These are phyloP conservation scores for Thermophis baileyi DNA, from an alignment of 2,113 vertebrate genomes.

Conservation along the genomic window DNA sequence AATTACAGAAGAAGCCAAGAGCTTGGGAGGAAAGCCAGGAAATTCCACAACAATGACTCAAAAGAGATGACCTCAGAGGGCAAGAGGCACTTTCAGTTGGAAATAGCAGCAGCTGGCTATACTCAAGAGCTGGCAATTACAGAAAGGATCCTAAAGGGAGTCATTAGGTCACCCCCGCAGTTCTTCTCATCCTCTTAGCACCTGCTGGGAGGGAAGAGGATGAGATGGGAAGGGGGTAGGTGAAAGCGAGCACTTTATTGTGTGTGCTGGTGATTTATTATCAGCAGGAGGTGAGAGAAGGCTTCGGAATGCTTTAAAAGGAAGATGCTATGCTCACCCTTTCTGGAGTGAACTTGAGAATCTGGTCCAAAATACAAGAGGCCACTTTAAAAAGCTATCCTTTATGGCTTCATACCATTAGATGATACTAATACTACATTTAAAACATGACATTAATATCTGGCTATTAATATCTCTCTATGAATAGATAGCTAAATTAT, in stretches of 20 bases:
- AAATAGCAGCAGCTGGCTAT: constrained; percentile 1
- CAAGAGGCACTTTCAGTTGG: constrained; percentile 20
- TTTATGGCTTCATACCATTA: not conserved
- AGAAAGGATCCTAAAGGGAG: not conserved
- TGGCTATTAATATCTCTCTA: not conserved
- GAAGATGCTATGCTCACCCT: not conserved
- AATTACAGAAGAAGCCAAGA: not conserved
- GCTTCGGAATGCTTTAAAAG: not conserved
- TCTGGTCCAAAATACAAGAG: not conserved
- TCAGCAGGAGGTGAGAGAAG: not conserved
- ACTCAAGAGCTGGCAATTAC: constrained; percentile 13
- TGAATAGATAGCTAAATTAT: not conserved
- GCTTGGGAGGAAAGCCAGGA: constrained; percentile 14
- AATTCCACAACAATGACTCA: constrained; percentile 18
- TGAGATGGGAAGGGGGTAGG: not conserved
- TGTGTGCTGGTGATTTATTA: constrained; percentile 6
- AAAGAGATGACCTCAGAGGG: constrained; percentile 27
- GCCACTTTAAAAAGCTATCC: not conserved
- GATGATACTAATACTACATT: not conserved
- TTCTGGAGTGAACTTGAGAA: not conserved
- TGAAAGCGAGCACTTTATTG: not conserved
- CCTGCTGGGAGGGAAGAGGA: not conserved
- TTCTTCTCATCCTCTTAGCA: constrained; percentile 17
- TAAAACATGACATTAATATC: not conserved
- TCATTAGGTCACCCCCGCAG: not conserved